phyloP scores from a whole-genome alignment of 2,797 vertebrate species.

The Lindbergichthys nudifrons region DNA sequence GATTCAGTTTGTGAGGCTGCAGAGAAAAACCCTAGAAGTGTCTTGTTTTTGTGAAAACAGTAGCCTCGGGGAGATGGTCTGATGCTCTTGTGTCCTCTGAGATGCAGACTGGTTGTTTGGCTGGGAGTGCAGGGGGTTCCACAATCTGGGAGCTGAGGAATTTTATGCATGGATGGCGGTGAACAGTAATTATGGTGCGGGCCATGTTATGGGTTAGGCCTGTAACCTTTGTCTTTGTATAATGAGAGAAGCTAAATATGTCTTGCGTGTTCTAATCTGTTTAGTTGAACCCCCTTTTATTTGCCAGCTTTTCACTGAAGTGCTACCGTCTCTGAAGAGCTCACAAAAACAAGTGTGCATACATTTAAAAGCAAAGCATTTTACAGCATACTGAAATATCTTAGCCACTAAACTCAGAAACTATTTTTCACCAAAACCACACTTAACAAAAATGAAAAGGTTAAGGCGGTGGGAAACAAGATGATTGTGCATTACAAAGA shows the following conservation, averaged over 20 bases:
- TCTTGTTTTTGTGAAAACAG: constrained; percentile 72
- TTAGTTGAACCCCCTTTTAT: constrained; percentile 54
- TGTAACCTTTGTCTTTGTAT: constrained; percentile 73
- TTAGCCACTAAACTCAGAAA: neutral
- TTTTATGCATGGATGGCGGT: constrained; percentile 80
- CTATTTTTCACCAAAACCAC: neutral
- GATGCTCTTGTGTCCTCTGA: constrained; percentile 52
- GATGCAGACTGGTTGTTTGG: constrained; percentile 60
- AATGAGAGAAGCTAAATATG: constrained; percentile 64
- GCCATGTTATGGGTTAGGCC: constrained; percentile 70
- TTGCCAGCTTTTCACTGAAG: constrained; percentile 22
- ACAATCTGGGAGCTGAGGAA: constrained; percentile 78
- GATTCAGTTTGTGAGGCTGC: constrained; percentile 38
- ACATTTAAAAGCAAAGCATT: neutral
- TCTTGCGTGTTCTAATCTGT: constrained; percentile 63
- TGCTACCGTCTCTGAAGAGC: constrained; percentile 17
- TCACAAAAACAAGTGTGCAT: neutral
- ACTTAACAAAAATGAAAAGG: neutral
- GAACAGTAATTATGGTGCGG: constrained; percentile 80
- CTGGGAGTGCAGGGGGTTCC: constrained; percentile 55
- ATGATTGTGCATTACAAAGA: neutral
- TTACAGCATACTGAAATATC: too few relatives aligned
- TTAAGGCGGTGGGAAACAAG: neutral
- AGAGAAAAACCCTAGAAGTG: constrained; percentile 24
- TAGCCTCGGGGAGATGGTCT: constrained; percentile 53